Percentiles rank a stretch among this genome's conserved stretches.
Conservation (phyloP, 2,888 invertebrate species). For the Zygothrica quintamaculata region DNA sequence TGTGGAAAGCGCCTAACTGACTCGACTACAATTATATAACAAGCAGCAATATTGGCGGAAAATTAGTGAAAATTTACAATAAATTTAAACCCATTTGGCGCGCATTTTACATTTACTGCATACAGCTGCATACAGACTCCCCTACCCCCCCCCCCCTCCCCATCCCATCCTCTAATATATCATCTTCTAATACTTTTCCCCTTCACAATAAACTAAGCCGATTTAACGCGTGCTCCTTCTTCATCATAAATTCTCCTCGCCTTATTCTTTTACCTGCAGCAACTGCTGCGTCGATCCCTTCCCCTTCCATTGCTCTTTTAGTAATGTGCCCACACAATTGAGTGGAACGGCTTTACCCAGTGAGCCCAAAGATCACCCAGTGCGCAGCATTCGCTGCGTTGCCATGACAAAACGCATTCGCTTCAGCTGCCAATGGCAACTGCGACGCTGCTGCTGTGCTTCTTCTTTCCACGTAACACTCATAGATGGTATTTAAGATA, state of each 20-base stretch:
- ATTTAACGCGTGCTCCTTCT: constrained; percentile 59
- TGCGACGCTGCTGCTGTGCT: background rate
- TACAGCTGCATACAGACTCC: constrained; percentile 31
- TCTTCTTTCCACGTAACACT: too few relatives aligned
- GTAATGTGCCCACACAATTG: constrained; percentile 23
- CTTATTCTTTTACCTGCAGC: constrained; percentile 13
- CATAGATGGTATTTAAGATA: too few relatives aligned
- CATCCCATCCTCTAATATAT: background rate
- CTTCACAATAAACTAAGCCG: constrained; percentile 25
- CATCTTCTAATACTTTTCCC: constrained; percentile 1
- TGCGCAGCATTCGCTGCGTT: constrained; percentile 42
- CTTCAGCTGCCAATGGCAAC: constrained; percentile 53
- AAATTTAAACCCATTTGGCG: constrained; percentile 42
- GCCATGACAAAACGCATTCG: constrained; percentile 64
- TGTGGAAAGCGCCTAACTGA: constrained; percentile 59
- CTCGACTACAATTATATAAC: constrained; percentile 67
- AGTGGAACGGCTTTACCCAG: constrained; percentile 11
- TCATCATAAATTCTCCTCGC: constrained; percentile 42
- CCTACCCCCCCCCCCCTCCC: background rate
- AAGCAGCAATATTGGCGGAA: constrained; percentile 42
- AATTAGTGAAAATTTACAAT: constrained; percentile 51
- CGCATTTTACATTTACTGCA: constrained; percentile 55
- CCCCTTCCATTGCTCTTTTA: constrained; percentile 13
- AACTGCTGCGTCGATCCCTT: constrained; percentile 7
- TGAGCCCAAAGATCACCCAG: constrained; percentile 52